Evolutionary conservation across 2,888 invertebrate genomes (phyloP).

Genomic region (Allacma fusca): DNA sequence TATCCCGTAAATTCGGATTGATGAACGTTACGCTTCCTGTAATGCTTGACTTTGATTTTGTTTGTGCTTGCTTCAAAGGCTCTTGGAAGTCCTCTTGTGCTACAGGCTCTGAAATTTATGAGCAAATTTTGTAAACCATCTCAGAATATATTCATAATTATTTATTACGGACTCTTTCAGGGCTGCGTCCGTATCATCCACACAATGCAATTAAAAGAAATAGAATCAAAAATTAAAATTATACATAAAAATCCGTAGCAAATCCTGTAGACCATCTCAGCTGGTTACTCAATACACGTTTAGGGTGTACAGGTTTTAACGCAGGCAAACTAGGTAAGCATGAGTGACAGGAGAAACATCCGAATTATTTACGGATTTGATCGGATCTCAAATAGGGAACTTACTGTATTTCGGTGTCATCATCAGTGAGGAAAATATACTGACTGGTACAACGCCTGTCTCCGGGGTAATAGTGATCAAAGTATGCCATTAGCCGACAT

Average conservation of each 20-base stretch:
- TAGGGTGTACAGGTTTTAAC: too few relatives aligned
- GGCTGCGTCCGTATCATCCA: background rate
- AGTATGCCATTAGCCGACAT: slow-evolving; percentile 37
- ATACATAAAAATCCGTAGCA: too few relatives aligned
- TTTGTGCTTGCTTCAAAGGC: slow-evolving; percentile 26
- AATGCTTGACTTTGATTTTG: slow-evolving; percentile 27
- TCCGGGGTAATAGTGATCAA: slow-evolving; percentile 35
- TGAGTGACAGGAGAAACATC: too few relatives aligned
- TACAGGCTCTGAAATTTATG: slow-evolving; percentile 41
- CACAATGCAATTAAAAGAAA: background rate
- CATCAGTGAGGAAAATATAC: slow-evolving; percentile 34
- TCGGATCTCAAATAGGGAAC: too few relatives aligned
- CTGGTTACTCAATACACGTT: too few relatives aligned
- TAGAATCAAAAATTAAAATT: too few relatives aligned
- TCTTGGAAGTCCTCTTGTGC: slow-evolving; percentile 13
- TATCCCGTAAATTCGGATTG: slow-evolving; percentile 35
- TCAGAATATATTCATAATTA: slow-evolving; percentile 4
- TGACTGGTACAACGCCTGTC: slow-evolving; percentile 31
- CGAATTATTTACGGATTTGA: too few relatives aligned
- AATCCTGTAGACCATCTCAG: too few relatives aligned
- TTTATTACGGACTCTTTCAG: background rate
- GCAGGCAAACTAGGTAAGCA: too few relatives aligned
- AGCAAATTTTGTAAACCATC: too few relatives aligned
- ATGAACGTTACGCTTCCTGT: background rate
- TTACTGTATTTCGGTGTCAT: slow-evolving; percentile 36